Base-by-base conservation (phyloP, 1,140 invertebrate species). In the Drosophila sp. region DNA sequence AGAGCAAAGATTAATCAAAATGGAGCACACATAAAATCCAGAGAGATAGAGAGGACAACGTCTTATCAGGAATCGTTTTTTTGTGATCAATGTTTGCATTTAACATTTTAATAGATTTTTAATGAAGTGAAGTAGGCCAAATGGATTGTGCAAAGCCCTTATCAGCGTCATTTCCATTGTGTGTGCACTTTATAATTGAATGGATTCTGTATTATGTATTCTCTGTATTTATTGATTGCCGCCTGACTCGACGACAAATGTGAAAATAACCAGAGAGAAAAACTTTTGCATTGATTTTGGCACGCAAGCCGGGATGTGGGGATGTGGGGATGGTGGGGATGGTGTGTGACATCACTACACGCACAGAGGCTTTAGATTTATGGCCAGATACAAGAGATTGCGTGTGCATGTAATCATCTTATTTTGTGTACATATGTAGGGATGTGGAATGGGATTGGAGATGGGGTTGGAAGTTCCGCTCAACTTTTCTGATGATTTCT, bases 51-150 rank as follows among this genome's bases (percentile, higher is more conserved):
- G n/a, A 55, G 74, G 35, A 38, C 73, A 38, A 35, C 5, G 56
- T 23, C 30, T 68, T 70, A 78, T 75, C 75, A 35, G 25, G 44
- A 17, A 33, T 47, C 57, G 62, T 33, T 33, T 33, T 25, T 50
- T 50, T 50, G 40, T 58, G 64, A 63, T 74, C 60, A 32, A 50
- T 10, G 38, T 58, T 71, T 76, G 60, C 58, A 64, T 66, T 68
- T 72, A 76, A 66, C 61, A 11, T 76, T 90, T 80, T 80, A 90
- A 89, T 89, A 89, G 85, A 83, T 89, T 89, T 90, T 89, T 89
- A 89, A 89, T 89, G 84, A 89, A 89, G 60, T 75, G 61, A 85
- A 90, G 85, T 90, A 90, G 85, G 85, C 73, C 84, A 89, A 87
- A 80, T 89, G 84, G 76, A 73, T 83, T 76, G 73, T 84, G 66